Conservation (phyloP, 1,140 invertebrate species). For the Lineus longissimus region DNA sequence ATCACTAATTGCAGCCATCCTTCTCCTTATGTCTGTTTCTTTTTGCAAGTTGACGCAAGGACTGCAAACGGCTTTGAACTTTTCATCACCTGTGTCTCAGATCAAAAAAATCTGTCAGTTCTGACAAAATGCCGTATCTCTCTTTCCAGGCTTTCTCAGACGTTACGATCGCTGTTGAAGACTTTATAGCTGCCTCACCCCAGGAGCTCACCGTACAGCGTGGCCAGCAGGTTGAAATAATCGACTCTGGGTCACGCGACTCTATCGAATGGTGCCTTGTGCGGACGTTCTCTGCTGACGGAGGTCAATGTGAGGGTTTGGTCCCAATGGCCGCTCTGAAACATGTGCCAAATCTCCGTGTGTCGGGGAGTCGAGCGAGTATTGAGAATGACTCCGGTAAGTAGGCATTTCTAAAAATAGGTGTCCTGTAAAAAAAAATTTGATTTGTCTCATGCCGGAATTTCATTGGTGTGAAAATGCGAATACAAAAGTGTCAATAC, state of each 20-base stretch:
- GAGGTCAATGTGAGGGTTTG: constrained; percentile 69
- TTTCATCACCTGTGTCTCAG: too few species aligned
- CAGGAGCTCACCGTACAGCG: constrained; percentile 39
- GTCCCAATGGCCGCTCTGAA: constrained; percentile 79
- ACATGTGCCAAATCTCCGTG: constrained; percentile 58
- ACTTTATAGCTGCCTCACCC: constrained; percentile 38
- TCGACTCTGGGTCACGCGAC: constrained; percentile 62
- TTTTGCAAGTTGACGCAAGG: too few species aligned
- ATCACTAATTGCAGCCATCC: too few species aligned
- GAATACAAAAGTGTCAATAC: too few species aligned
- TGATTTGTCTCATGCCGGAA: too few species aligned
- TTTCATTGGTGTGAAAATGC: too few species aligned
- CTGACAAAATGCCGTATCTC: not conserved
- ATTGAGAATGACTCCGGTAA: constrained; percentile 42
- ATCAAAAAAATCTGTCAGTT: too few species aligned
- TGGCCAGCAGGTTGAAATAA: constrained; percentile 82
- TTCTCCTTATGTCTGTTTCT: too few species aligned
- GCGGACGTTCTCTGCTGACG: constrained; percentile 42
- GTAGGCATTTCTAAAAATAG: constrained; percentile 10
- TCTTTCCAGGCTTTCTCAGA: constrained; percentile 32
- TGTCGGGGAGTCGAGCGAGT: constrained; percentile 39
- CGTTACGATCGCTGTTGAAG: constrained; percentile 43
- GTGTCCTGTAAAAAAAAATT: too few species aligned
- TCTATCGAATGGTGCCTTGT: constrained; percentile 46
- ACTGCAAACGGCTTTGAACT: too few species aligned